Evolutionary conservation across 2,797 vertebrate species (phyloP).

Genomic region (Coranthus polyacanthus): DNA sequence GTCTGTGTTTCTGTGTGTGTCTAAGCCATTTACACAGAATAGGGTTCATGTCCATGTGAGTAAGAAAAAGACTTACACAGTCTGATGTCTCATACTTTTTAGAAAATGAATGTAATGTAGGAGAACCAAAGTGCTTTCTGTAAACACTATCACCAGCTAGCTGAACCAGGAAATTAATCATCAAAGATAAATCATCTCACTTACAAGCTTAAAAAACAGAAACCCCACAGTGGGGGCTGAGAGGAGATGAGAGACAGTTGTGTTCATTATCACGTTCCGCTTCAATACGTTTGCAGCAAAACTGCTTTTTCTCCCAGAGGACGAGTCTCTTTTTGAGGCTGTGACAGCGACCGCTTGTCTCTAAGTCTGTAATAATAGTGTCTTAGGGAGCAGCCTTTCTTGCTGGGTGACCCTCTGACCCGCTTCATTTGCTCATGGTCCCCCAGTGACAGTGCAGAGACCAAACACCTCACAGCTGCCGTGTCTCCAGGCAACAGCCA

Average conservation of each 20-base stretch:
- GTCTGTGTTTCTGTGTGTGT: not conserved
- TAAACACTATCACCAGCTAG: slow-evolving; percentile 45
- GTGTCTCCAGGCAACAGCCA: slow-evolving; percentile 69
- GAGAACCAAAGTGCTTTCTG: slow-evolving; percentile 26
- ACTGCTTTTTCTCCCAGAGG: slow-evolving; percentile 39
- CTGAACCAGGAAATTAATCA: slow-evolving; percentile 62
- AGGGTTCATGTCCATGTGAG: not conserved
- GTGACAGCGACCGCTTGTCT: slow-evolving; percentile 37
- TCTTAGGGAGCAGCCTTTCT: slow-evolving; percentile 48
- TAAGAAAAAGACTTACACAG: not conserved
- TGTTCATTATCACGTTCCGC: slow-evolving; percentile 68
- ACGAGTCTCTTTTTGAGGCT: slow-evolving; percentile 22
- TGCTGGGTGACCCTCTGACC: slow-evolving; percentile 62
- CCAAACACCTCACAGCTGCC: slow-evolving; percentile 42
- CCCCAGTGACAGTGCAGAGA: slow-evolving; percentile 39
- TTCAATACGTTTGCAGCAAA: slow-evolving; percentile 51
- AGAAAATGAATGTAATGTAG: slow-evolving; percentile 22
- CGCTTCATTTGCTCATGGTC: slow-evolving; percentile 50
- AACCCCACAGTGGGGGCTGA: slow-evolving; percentile 12
- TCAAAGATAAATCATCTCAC: slow-evolving; percentile 56
- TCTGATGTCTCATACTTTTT: slow-evolving; percentile 20
- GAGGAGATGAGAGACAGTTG: slow-evolving; percentile 43
- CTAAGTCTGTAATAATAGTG: slow-evolving; percentile 64
- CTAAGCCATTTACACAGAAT: not conserved
- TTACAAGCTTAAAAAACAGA: slow-evolving; percentile 20